Evolutionary conservation across 2,888 invertebrate species (phyloP).

Genomic region (Nymphalis c-album): DNA sequence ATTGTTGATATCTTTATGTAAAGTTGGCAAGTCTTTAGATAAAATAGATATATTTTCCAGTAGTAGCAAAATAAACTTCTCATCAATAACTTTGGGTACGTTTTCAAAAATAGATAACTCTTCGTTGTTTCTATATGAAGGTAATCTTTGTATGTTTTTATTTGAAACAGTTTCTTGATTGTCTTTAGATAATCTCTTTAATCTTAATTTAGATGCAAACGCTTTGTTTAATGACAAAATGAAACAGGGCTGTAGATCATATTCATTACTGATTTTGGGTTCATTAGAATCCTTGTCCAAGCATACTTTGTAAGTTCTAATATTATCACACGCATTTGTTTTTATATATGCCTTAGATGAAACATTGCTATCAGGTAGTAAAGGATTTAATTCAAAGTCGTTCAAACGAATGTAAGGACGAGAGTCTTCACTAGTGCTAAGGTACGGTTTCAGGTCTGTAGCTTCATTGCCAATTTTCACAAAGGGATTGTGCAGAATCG

Average conservation of each 20-base stretch:
- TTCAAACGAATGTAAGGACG: not conserved
- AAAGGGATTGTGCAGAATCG: constrained; percentile 29
- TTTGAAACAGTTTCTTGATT: constrained; percentile 36
- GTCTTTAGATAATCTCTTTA: constrained; percentile 40
- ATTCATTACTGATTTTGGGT: constrained; percentile 37
- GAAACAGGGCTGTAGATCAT: constrained; percentile 54
- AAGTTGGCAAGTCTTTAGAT: constrained; percentile 49
- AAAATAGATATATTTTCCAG: constrained; percentile 62
- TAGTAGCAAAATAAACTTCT: constrained; percentile 63
- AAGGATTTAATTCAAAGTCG: not conserved
- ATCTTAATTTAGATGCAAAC: constrained; percentile 29
- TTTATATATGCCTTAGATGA: constrained; percentile 23
- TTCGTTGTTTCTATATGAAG: constrained; percentile 34
- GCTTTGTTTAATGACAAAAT: constrained; percentile 55
- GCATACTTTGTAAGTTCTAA: constrained; percentile 8
- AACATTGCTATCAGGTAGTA: constrained; percentile 1
- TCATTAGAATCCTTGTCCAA: constrained; percentile 11
- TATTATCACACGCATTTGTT: constrained; percentile 7
- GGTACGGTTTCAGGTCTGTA: constrained; percentile 5
- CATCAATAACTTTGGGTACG: constrained; percentile 58
- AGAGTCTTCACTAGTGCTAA: constrained; percentile 5
- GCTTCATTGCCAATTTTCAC: constrained; percentile 7
- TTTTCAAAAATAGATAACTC: constrained; percentile 51
- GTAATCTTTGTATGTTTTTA: constrained; percentile 15
- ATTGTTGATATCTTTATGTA: constrained; percentile 61